phyloP scores from a whole-genome alignment of 2,797 vertebrate species.

The Tiaroga cobitis region DNA sequence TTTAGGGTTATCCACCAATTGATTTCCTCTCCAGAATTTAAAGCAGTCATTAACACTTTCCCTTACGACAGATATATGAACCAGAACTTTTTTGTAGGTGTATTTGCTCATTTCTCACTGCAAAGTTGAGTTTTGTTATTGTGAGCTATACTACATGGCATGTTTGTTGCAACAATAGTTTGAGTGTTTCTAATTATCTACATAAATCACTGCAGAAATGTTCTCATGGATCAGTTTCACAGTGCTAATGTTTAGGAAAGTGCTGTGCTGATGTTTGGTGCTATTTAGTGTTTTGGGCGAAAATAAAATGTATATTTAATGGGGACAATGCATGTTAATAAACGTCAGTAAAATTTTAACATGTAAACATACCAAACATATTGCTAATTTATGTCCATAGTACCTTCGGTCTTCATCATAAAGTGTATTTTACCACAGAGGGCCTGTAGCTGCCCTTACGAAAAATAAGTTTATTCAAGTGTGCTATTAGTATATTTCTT shows the following conservation, averaged over 20 bases:
- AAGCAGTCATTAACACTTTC: neutral
- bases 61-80: neutral
- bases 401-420: neutral
- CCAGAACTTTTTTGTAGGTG: neutral
- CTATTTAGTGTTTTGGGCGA: neutral
- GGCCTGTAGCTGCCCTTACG: neutral
- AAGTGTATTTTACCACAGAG: neutral
- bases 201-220: neutral
- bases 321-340: neutral
- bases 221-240: neutral
- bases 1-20: neutral
- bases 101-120: neutral
- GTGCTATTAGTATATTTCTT: too few relatives aligned
- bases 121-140: neutral
- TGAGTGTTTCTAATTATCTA: neutral
- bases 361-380: neutral
- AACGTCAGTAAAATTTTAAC: neutral
- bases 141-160: neutral
- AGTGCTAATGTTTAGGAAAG: neutral
- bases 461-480: too few relatives aligned
- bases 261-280: neutral
- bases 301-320: neutral
- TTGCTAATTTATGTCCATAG: neutral
- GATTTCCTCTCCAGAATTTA: neutral
- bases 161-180: neutral